Evolutionary conservation across 2,888 invertebrate species (phyloP), one percentile per base, ranked within the genome.

Genomic region (Pseudococcus viburni): DNA sequence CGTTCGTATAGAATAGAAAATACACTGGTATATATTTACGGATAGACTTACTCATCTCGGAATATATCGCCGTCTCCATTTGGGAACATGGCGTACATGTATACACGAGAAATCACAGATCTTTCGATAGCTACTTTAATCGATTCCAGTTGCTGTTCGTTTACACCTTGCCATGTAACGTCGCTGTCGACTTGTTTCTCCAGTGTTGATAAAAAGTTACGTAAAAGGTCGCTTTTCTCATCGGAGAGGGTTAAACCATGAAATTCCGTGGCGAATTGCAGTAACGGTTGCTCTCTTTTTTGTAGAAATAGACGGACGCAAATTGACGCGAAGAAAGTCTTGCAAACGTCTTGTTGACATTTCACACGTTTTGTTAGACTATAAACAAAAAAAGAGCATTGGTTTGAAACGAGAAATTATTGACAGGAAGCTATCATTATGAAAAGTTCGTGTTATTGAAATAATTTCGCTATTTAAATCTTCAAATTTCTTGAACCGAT

Each of bases 51-150:
- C 96, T 96, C 95, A 92, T 99, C 99, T 89, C 99, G 92, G 39
- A 96, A 95, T 89, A 97, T 94, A 92, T 99, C 99, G 0, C 97
- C 98, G 91, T 99, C 99, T 5, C 97, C 98, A 91, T 99, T 99
- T 8, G 99, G 99, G 93, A 98, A 98, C 92, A 99, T 94, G 84
- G 99, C 98, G 91, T 96, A 95, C 68, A 95, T 94, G 92, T 99
- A 99, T 88, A 99, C 95, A 46, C 96, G 94, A 86, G 96, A 96
- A 94, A 99, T 96, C 9, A 99, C 94, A n/a, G 95, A 95, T 84
- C 98, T 94, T 91, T 99, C 99, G 90, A 99, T 95, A 6, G 97
- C 96, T 89, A 94, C 92, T 90, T 95, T 95, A 0, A 96, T 96
- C 90, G 95, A 94, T 89, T 95, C 94, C 59, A 96, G 91, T 91